Evolutionary conservation across 2,797 vertebrate genomes (phyloP).

Genomic region (Chiropotes sagulatus): DNA sequence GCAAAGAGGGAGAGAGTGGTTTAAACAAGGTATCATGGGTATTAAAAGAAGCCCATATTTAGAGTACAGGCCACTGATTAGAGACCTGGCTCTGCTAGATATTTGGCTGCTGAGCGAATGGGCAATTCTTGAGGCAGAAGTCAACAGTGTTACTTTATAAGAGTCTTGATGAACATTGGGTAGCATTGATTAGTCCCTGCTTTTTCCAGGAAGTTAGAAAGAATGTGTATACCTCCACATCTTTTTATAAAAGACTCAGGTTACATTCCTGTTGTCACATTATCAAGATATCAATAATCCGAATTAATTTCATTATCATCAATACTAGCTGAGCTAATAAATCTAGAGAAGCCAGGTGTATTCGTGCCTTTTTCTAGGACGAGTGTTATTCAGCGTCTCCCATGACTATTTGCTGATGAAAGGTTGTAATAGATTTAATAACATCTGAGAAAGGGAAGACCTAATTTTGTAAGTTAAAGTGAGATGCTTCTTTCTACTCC

Average conservation of each 20-base stretch:
- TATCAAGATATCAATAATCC: slow-evolving; percentile 42
- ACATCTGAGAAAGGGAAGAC: slow-evolving; percentile 7
- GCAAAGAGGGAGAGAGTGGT: background rate
- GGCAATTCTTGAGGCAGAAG: background rate
- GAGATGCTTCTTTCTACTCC: background rate
- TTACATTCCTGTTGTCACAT: background rate
- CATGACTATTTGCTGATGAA: slow-evolving; percentile 12
- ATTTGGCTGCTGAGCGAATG: background rate
- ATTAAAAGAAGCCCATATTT: slow-evolving; percentile 39
- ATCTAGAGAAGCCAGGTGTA: slow-evolving; percentile 58
- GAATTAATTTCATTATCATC: slow-evolving; percentile 59
- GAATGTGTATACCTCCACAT: background rate
- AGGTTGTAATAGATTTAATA: slow-evolving; percentile 40
- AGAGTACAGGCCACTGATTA: slow-evolving; percentile 6
- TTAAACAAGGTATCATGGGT: background rate
- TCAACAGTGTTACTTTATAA: background rate
- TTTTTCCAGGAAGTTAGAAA: slow-evolving; percentile 12
- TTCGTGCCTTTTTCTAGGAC: slow-evolving; percentile 39
- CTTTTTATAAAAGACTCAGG: background rate
- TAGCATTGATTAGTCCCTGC: slow-evolving; percentile 2
- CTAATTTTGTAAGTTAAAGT: slow-evolving; percentile 31
- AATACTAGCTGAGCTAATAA: slow-evolving; percentile 51
- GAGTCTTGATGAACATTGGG: background rate
- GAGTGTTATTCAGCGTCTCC: background rate
- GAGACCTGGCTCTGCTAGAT: background rate